A percentile compares a stretch with the other conserved stretches of the same genome.
These are phyloP conservation scores for Stichodactyla helianthus DNA, from an alignment of 64 coral and sea anemone species.

Conservation along the genomic window DNA sequence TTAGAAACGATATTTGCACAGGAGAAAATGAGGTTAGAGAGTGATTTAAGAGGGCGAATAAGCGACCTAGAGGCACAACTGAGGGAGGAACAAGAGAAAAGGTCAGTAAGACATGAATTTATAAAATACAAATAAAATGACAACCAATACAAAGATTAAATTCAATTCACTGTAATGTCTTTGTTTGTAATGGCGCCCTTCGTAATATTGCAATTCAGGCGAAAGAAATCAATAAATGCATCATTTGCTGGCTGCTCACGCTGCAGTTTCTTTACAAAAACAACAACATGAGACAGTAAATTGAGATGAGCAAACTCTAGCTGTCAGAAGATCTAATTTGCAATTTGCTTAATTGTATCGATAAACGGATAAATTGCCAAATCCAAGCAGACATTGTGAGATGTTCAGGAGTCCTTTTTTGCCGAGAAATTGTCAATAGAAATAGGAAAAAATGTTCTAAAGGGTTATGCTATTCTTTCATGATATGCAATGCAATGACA, in stretches of 20 bases:
- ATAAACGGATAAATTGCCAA: no score
- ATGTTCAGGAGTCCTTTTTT: no score
- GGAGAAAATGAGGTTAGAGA: constrained; percentile 46
- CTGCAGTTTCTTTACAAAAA: neutral
- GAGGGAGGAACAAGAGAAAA: constrained; percentile 36
- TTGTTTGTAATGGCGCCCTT: no score
- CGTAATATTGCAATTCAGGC: no score
- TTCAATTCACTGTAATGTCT: no score
- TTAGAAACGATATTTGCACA: constrained; percentile 41
- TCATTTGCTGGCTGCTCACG: neutral
- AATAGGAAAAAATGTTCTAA: no score
- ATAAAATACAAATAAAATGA: neutral
- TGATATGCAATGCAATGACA: neutral
- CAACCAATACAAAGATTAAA: no score
- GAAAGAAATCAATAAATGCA: neutral
- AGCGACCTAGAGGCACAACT: constrained; percentile 44
- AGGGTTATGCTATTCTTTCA: no score
- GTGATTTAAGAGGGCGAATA: constrained; percentile 8
- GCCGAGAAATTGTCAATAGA: no score
- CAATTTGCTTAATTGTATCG: no score
- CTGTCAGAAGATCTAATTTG: neutral
- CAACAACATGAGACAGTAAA: neutral
- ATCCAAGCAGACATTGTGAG: no score
- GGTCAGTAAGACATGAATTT: neutral
- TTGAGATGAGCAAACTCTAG: neutral